phyloP scores from a whole-genome alignment of 64 coral and sea anemone genomes.

The Stichodactyla mertensii region DNA sequence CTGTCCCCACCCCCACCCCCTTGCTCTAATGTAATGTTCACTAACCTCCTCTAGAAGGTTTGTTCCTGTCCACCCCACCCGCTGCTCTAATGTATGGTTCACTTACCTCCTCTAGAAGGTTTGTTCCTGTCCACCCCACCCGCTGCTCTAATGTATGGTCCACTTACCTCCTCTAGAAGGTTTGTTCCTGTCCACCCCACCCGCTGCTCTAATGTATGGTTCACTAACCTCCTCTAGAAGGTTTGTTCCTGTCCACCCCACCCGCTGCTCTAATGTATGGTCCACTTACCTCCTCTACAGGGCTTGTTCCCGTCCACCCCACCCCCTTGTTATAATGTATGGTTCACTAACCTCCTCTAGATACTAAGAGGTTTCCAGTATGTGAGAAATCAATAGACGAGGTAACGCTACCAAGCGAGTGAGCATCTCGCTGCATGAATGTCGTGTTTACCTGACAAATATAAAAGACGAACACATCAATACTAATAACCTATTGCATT shows the following conservation, averaged over 20 bases:
- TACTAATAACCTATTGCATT: too few relatives aligned
- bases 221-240: background rate
- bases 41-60: too few relatives aligned
- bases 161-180: too few relatives aligned
- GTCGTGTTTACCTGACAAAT: slow-evolving; percentile 73
- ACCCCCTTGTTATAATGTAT: too few relatives aligned
- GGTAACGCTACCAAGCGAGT: slow-evolving; percentile 78
- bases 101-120: background rate
- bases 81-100: too few relatives aligned
- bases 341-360: slow-evolving; percentile 68
- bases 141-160: background rate
- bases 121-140: background rate
- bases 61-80: too few relatives aligned
- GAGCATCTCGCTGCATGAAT: slow-evolving; percentile 69
- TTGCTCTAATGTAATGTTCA: too few relatives aligned
- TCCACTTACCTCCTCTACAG: too few relatives aligned
- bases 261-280: background rate
- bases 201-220: too few relatives aligned
- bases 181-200: too few relatives aligned
- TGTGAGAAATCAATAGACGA: slow-evolving; percentile 80
- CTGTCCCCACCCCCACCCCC: too few relatives aligned
- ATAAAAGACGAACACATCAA: background rate
- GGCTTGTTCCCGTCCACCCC: too few relatives aligned
- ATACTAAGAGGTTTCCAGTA: slow-evolving; percentile 69
- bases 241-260: background rate